Conservation (phyloP, 2,797 vertebrate genomes). For the Emys orbicularis region DNA sequence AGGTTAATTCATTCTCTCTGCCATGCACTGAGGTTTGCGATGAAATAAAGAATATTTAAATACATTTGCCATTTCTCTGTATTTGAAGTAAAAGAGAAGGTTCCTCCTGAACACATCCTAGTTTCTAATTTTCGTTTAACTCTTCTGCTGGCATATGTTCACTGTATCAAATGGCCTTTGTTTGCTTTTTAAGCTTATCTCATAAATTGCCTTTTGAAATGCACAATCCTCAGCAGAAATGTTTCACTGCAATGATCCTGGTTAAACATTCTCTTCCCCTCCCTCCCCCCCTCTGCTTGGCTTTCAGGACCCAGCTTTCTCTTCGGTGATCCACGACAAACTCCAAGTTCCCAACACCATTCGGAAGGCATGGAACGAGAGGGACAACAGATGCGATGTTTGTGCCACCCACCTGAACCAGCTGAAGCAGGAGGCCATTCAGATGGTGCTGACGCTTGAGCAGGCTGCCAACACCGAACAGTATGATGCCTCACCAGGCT, state of each 20-base stretch:
- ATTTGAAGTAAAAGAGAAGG: slow-evolving; percentile 27
- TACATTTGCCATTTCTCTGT: slow-evolving; percentile 53
- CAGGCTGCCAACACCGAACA: slow-evolving; percentile 85
- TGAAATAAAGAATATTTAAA: slow-evolving; percentile 49
- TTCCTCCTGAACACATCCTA: slow-evolving; percentile 7
- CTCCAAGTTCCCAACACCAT: slow-evolving; percentile 91
- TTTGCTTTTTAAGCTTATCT: slow-evolving; percentile 62
- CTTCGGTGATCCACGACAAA: slow-evolving; percentile 90
- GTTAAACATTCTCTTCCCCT: slow-evolving; percentile 57
- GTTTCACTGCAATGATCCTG: slow-evolving; percentile 21
- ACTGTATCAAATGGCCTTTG: slow-evolving; percentile 46
- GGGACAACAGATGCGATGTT: slow-evolving; percentile 91
- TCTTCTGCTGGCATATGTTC: slow-evolving; percentile 26
- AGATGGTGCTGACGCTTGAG: slow-evolving; percentile 91
- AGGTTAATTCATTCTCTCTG: slow-evolving; percentile 58
- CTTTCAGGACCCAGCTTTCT: slow-evolving; percentile 89
- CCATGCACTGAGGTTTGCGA: slow-evolving; percentile 10
- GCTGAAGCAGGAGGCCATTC: slow-evolving; percentile 95
- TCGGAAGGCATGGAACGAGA: slow-evolving; percentile 90
- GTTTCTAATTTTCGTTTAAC: slow-evolving; percentile 50
- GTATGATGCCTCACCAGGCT: slow-evolving; percentile 89
- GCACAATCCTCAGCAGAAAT: slow-evolving; percentile 8
- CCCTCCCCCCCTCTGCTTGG: slow-evolving; percentile 24
- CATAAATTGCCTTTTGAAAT: slow-evolving; percentile 62
- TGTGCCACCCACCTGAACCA: slow-evolving; percentile 92